A percentile compares a stretch with the other conserved stretches of the same genome.
These are phyloP conservation scores for Liopterus haemorrhoidalis DNA, from an alignment of 2,888 invertebrate genomes.

Conservation along the genomic window DNA sequence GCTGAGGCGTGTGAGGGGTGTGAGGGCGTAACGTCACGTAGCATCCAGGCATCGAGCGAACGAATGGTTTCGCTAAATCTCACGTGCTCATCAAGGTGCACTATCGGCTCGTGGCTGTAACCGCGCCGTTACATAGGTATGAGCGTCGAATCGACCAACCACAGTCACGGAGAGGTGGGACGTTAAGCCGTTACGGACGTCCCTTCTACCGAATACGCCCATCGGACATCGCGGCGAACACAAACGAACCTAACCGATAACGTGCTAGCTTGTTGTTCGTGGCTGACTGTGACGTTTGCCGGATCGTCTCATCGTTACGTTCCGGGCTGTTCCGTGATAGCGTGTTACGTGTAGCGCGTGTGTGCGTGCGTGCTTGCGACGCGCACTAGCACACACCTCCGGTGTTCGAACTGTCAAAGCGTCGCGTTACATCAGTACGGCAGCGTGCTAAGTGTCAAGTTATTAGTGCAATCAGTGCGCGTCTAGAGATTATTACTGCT, in stretches of 20 bases:
- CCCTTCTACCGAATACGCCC: constrained; percentile 39
- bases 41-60: constrained; percentile 32
- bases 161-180: constrained; percentile 35
- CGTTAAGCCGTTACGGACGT: constrained; percentile 29
- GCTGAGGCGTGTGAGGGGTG: constrained; percentile 26
- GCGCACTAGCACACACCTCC: constrained; percentile 13
- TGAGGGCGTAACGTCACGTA: constrained; percentile 16
- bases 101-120: constrained; percentile 28
- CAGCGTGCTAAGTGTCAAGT: neutral
- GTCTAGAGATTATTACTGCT: constrained; percentile 17
- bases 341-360: constrained; percentile 9
- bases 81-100: constrained; percentile 36
- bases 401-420: constrained; percentile 12
- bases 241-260: too few relatives aligned
- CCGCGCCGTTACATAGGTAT: constrained; percentile 33
- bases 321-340: constrained; percentile 18
- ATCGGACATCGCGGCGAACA: constrained; percentile 32
- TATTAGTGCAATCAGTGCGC: constrained; percentile 8
- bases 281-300: constrained; percentile 33
- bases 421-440: too few relatives aligned
- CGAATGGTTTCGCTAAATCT: constrained; percentile 42
- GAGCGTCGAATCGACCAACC: constrained; percentile 45
- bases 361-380: constrained; percentile 27
- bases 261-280: constrained; percentile 40
- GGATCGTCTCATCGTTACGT: constrained; percentile 25